phyloP scores from a whole-genome alignment of 2,113 vertebrate genomes.

The Bostrychus sinensis region DNA sequence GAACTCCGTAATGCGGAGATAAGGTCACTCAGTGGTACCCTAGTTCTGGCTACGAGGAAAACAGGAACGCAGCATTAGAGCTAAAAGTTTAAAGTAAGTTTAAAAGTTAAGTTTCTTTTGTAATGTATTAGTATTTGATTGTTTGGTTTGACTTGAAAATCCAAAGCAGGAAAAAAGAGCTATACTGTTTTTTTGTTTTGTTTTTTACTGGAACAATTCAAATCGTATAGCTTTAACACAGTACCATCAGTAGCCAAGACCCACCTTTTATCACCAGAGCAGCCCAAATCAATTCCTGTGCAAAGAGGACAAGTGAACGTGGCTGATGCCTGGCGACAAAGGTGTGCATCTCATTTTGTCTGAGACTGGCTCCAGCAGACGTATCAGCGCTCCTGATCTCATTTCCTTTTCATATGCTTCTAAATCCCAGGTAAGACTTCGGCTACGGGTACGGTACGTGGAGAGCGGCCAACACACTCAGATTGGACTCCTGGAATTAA shows the following conservation, averaged over 20 bases:
- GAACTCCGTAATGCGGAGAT: no score
- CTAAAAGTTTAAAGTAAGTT: no score
- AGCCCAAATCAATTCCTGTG: constrained; percentile 62
- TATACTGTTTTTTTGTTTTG: no score
- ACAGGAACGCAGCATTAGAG: no score
- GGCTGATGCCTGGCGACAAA: constrained; percentile 42
- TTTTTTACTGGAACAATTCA: no score
- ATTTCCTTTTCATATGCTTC: constrained; percentile 71
- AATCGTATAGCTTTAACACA: constrained; percentile 11
- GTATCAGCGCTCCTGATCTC: constrained; percentile 63
- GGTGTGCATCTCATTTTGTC: constrained; percentile 61
- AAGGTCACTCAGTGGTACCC: no score
- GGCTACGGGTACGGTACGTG: constrained; percentile 34
- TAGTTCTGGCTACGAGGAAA: no score
- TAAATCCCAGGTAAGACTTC: constrained; percentile 73
- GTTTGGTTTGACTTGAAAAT: no score
- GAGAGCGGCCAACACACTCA: constrained; percentile 34
- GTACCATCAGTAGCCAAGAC: constrained; percentile 22
- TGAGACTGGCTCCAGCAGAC: constrained; percentile 46
- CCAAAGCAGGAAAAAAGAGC: no score
- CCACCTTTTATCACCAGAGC: constrained; percentile 26
- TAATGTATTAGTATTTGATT: no score
- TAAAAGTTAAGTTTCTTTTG: no score
- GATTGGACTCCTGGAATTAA: constrained; percentile 73
- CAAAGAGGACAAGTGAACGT: constrained; percentile 46